Evolutionary conservation across 2,888 invertebrate species (phyloP).

Genomic region (Odontomyia ornata): DNA sequence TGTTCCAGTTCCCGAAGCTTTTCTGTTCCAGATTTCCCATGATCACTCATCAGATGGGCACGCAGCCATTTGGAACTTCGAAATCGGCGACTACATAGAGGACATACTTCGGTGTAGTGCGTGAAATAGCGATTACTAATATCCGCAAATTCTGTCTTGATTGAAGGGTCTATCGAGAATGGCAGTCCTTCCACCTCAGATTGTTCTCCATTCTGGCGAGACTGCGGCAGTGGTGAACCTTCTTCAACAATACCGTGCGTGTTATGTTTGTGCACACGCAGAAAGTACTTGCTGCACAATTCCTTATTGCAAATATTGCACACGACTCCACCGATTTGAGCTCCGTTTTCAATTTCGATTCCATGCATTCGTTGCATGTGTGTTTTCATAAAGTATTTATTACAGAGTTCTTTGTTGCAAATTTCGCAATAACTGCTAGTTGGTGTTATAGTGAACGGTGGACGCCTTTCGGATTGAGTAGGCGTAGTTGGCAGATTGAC

Average conservation of each 20-base stretch:
- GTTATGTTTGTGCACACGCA: slow-evolving; percentile 97
- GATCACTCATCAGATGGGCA: slow-evolving; percentile 86
- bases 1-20: slow-evolving; percentile 62
- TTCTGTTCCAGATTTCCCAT: slow-evolving; percentile 70
- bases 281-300: slow-evolving; percentile 96
- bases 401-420: slow-evolving; percentile 98
- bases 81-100: slow-evolving; percentile 86
- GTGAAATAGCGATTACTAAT: slow-evolving; percentile 72
- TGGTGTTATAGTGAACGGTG: slow-evolving; percentile 72
- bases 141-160: slow-evolving; percentile 63
- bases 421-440: slow-evolving; percentile 95
- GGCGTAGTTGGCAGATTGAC: slow-evolving; percentile 51
- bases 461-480: slow-evolving; percentile 60
- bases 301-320: slow-evolving; percentile 99
- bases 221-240: slow-evolving; percentile 68
- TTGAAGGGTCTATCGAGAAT: slow-evolving; percentile 49
- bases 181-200: slow-evolving; percentile 57
- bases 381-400: slow-evolving; percentile 99
- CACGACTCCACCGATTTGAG: slow-evolving; percentile 91
- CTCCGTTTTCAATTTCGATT: slow-evolving; percentile 91
- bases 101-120: slow-evolving; percentile 80
- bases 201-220: slow-evolving; percentile 61
- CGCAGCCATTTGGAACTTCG: slow-evolving; percentile 88
- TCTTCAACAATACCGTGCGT: slow-evolving; percentile 96
- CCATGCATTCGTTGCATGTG: slow-evolving; percentile 99